phyloP scores from a whole-genome alignment of 1,140 invertebrate species.

The Calosoma granatense region DNA sequence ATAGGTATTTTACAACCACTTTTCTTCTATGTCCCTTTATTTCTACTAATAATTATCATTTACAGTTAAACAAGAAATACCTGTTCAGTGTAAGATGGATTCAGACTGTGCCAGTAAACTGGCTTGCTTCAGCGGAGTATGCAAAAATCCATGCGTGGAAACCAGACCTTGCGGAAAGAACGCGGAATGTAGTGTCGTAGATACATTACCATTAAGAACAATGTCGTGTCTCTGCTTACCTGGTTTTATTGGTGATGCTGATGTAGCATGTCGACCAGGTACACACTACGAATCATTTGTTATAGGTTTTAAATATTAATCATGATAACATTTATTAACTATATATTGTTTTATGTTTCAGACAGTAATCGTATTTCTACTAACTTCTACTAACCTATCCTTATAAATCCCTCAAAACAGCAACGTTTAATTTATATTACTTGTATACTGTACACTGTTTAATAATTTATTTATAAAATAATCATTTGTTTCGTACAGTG shows the following conservation, averaged over 20 bases:
- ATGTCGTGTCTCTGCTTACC: slow-evolving; percentile 77
- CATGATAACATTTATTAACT: background rate
- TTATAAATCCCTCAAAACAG: slow-evolving; percentile 12
- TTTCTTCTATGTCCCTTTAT: too few relatives aligned
- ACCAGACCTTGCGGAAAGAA: slow-evolving; percentile 69
- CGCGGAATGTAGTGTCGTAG: slow-evolving; percentile 69
- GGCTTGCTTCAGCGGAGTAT: slow-evolving; percentile 70
- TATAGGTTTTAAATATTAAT: background rate
- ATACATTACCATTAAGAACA: slow-evolving; percentile 74
- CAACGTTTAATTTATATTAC: slow-evolving; percentile 12
- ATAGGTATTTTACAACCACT: slow-evolving; percentile 37
- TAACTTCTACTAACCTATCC: background rate
- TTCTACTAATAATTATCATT: slow-evolving; percentile 9
- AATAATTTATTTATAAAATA: background rate
- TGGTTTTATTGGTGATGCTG: slow-evolving; percentile 73
- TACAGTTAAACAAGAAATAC: slow-evolving; percentile 23
- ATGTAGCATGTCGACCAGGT: slow-evolving; percentile 69
- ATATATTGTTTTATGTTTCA: background rate
- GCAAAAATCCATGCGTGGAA: slow-evolving; percentile 71
- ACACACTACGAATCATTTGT: slow-evolving; percentile 24
- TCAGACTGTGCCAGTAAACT: slow-evolving; percentile 74
- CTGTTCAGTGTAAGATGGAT: slow-evolving; percentile 66
- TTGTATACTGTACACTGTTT: background rate
- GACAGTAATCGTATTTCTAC: background rate
- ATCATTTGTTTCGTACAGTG: slow-evolving; percentile 16